Percentiles rank a stretch among this genome's conserved stretches.
Conservation (phyloP, 1,140 invertebrate genomes). For the Mizuhopecten yessoensis region DNA sequence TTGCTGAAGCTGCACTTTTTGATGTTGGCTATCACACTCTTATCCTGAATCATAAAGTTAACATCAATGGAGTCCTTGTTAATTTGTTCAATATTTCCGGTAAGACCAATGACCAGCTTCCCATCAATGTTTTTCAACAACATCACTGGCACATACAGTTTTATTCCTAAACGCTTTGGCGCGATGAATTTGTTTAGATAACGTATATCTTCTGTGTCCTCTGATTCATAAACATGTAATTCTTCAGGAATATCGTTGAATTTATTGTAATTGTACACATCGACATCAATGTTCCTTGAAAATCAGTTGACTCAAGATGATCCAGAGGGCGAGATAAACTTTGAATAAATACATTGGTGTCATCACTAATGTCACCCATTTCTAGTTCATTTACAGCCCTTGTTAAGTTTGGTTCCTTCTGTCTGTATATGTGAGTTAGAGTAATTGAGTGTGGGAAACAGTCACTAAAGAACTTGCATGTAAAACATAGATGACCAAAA, state of each 20-base stretch:
- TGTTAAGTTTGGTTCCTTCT: constrained; percentile 40
- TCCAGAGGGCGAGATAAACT: constrained; percentile 30
- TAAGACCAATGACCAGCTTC: constrained; percentile 54
- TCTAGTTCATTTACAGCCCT: constrained; percentile 51
- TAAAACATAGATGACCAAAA: constrained; percentile 46
- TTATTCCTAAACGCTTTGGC: constrained; percentile 53
- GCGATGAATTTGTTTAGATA: constrained; percentile 43
- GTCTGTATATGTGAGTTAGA: constrained; percentile 46
- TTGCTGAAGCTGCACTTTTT: constrained; percentile 51
- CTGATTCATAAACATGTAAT: background rate
- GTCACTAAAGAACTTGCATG: constrained; percentile 21
- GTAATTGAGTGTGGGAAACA: constrained; percentile 45
- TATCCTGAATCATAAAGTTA: constrained; percentile 38
- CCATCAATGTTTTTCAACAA: constrained; percentile 50
- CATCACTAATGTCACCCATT: background rate
- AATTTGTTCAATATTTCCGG: constrained; percentile 40
- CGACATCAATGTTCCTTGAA: constrained; percentile 52
- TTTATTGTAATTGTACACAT: constrained; percentile 48
- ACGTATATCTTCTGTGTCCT: constrained; percentile 41
- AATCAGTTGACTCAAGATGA: constrained; percentile 30
- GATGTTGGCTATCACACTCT: background rate
- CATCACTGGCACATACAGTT: constrained; percentile 53
- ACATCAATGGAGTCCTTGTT: constrained; percentile 8
- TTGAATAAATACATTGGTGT: background rate
- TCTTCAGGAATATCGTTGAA: constrained; percentile 13